phyloP scores from a whole-genome alignment of 2,797 vertebrate genomes.

The Psittacula derbiana region DNA sequence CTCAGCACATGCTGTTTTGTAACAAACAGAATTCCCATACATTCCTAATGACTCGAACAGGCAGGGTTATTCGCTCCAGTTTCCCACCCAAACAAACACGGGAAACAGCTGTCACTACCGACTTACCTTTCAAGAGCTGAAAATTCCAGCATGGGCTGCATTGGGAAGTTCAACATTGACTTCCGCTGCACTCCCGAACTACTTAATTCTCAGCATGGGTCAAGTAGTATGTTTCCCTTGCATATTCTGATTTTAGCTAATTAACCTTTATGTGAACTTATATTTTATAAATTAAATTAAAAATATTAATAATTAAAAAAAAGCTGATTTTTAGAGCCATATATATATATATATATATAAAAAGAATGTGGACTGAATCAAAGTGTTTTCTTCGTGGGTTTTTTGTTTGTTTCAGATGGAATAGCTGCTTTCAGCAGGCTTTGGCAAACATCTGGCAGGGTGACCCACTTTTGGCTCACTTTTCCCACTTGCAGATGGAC shows the following conservation, averaged over 20 bases:
- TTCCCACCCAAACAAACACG: conserved; percentile 13
- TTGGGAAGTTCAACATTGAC: neutral
- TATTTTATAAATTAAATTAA: neutral
- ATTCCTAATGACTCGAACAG: neutral
- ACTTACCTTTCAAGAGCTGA: neutral
- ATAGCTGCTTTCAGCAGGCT: neutral
- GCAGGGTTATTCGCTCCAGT: neutral
- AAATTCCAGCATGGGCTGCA: neutral
- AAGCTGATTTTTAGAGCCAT: neutral
- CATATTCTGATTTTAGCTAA: neutral
- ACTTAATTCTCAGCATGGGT: neutral
- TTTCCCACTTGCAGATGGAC: neutral
- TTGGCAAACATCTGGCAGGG: neutral
- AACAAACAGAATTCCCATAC: neutral
- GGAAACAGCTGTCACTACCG: conserved; percentile 44
- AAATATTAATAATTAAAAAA: neutral
- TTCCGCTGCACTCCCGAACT: neutral
- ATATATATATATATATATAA: neutral
- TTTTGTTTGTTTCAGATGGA: neutral
- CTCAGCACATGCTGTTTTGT: neutral
- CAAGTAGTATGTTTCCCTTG: neutral
- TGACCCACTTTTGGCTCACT: neutral
- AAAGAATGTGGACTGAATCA: neutral
- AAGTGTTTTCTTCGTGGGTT: neutral
- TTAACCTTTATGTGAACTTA: neutral